Evolutionary conservation across 2,797 vertebrate species (phyloP).

Genomic region (Octomys mimax): DNA sequence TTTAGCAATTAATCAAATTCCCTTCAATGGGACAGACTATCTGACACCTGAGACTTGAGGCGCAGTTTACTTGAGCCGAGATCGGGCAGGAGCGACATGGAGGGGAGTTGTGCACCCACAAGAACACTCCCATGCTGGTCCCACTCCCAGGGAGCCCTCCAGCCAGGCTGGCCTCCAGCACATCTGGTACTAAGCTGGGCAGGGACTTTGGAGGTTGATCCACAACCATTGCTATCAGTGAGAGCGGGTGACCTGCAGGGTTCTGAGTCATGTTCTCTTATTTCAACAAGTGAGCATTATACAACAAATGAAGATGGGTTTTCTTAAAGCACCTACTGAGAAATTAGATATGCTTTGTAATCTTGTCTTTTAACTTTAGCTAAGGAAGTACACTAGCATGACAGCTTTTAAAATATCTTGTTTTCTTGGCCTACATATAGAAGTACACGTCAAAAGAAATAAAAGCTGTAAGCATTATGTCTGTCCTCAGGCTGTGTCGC

Average conservation of each 20-base stretch:
- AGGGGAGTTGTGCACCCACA: not conserved
- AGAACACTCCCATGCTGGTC: not conserved
- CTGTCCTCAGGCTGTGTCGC: not conserved
- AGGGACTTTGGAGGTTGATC: not conserved
- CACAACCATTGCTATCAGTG: not conserved
- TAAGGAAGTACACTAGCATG: not conserved
- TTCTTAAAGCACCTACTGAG: not conserved
- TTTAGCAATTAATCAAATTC: not conserved
- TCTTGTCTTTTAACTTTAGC: constrained; percentile 13
- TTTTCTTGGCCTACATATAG: not conserved
- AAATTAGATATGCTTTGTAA: not conserved
- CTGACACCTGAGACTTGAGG: not conserved
- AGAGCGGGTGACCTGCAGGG: not conserved
- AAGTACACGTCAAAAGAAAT: not conserved
- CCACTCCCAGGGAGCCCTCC: not conserved
- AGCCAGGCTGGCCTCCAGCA: not conserved
- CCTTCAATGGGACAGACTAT: not conserved
- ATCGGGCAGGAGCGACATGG: not conserved
- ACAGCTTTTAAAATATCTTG: not conserved
- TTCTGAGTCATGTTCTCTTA: not conserved
- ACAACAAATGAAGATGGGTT: not conserved
- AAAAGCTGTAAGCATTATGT: not conserved
- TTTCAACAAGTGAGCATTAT: not conserved
- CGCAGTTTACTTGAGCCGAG: not conserved
- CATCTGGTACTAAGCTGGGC: not conserved